Conservation (phyloP, 1,140 invertebrate genomes). For the Brachionus plicatilis region DNA sequence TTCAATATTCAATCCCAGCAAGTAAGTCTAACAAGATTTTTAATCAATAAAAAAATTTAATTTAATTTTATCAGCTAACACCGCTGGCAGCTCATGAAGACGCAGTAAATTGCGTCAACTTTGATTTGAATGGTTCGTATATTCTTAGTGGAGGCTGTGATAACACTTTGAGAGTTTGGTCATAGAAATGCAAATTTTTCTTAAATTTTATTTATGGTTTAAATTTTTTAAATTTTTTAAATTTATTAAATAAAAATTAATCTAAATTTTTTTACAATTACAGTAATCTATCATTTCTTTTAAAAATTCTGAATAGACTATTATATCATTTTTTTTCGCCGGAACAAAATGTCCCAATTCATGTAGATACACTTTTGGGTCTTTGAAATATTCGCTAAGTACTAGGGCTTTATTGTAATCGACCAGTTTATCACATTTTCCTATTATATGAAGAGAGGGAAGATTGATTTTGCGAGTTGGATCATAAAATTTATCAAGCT, state of each 20-base stretch:
- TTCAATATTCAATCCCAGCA: conserved; percentile 52
- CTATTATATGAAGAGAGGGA: conserved; percentile 34
- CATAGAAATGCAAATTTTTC: conserved; percentile 43
- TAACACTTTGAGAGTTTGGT: conserved; percentile 54
- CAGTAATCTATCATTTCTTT: neutral
- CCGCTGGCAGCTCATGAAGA: conserved; percentile 53
- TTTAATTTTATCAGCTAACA: conserved; percentile 44
- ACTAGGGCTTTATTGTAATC: neutral
- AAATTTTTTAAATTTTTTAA: neutral
- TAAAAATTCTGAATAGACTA: conserved; percentile 6
- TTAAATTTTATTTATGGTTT: neutral
- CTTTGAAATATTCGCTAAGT: conserved; percentile 3
- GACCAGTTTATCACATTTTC: conserved; percentile 21
- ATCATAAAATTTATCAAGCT: neutral
- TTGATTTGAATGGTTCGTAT: conserved; percentile 53
- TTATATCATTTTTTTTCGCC: conserved; percentile 9
- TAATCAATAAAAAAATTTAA: conserved; percentile 23
- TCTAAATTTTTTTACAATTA: neutral
- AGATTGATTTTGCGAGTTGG: neutral
- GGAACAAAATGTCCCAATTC: conserved; percentile 38
- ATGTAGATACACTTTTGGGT: neutral
- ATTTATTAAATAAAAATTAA: neutral
- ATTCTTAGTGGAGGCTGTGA: conserved; percentile 55
- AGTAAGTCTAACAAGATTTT: conserved; percentile 43
- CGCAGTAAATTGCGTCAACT: conserved; percentile 52